phyloP scores from a whole-genome alignment of 2,888 invertebrate genomes.

The Slavum lentiscoides region DNA sequence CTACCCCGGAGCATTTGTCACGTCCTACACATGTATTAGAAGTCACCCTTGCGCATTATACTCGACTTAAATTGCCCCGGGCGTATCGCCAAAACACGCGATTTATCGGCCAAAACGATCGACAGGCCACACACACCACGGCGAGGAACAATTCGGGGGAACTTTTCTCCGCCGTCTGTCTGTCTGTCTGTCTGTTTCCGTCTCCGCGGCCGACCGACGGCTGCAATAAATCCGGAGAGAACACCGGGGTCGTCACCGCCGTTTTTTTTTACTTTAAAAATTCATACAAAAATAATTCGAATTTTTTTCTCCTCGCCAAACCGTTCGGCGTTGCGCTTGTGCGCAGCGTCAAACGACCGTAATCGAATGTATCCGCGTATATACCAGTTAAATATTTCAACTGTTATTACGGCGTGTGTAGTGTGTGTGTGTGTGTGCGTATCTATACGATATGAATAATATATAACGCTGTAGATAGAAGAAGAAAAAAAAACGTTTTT shows the following conservation, averaged over 20 bases:
- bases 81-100: conserved; percentile 53
- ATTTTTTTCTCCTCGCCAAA: conserved; percentile 27
- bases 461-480: background rate
- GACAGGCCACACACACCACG: conserved; percentile 37
- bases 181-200: background rate
- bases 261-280: conserved; percentile 21
- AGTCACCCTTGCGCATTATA: conserved; percentile 53
- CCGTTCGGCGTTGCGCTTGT: no score
- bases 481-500: background rate
- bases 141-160: conserved; percentile 39
- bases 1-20: conserved; percentile 52
- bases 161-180: background rate
- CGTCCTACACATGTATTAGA: conserved; percentile 53
- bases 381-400: conserved; percentile 23
- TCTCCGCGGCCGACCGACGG: background rate
- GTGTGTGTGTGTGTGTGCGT: no score
- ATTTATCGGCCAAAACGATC: conserved; percentile 54
- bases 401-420: background rate
- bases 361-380: no score
- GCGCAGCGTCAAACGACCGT: background rate
- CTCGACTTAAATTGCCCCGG: conserved; percentile 53
- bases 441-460: background rate
- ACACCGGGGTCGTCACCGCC: conserved; percentile 13
- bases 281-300: conserved; percentile 48
- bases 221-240: conserved; percentile 51